Evolutionary conservation across 2,797 vertebrate species (phyloP).

Genomic region (Orestias chungarensis): DNA sequence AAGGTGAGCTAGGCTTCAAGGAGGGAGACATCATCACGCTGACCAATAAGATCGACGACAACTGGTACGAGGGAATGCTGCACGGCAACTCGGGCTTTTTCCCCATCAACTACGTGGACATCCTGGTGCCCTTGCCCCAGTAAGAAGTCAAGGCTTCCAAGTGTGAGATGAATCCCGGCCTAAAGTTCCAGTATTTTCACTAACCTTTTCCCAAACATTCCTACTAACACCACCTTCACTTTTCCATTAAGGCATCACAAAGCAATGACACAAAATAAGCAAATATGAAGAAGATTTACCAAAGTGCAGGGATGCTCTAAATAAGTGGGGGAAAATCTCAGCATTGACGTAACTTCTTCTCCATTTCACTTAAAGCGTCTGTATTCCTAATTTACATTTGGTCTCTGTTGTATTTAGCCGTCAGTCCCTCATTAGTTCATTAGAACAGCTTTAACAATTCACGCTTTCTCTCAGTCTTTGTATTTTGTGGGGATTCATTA

Average conservation of each 20-base stretch:
- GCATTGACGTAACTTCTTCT: constrained; percentile 45
- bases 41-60: constrained; percentile 98
- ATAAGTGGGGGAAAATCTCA: constrained; percentile 36
- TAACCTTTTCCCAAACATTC: constrained; percentile 62
- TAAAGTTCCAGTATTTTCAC: constrained; percentile 43
- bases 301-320: constrained; percentile 36
- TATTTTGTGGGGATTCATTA: constrained; percentile 63
- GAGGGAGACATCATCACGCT: constrained; percentile 97
- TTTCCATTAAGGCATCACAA: constrained; percentile 48
- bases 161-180: constrained; percentile 41
- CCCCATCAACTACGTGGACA: constrained; percentile 98
- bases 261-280: constrained; percentile 39
- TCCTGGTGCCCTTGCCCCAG: constrained; percentile 93
- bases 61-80: constrained; percentile 98
- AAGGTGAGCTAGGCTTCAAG: constrained; percentile 97
- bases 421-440: constrained; percentile 62
- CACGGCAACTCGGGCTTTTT: constrained; percentile 98
- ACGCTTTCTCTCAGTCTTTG: constrained; percentile 56
- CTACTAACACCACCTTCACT: constrained; percentile 50
- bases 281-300: constrained; percentile 27
- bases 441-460: constrained; percentile 48
- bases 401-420: constrained; percentile 66
- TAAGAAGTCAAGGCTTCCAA: constrained; percentile 72
- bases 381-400: constrained; percentile 44
- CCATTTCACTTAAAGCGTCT: constrained; percentile 43